Evolutionary conservation across 2,888 invertebrate genomes (phyloP).

Genomic region (Calephelis perditalis): DNA sequence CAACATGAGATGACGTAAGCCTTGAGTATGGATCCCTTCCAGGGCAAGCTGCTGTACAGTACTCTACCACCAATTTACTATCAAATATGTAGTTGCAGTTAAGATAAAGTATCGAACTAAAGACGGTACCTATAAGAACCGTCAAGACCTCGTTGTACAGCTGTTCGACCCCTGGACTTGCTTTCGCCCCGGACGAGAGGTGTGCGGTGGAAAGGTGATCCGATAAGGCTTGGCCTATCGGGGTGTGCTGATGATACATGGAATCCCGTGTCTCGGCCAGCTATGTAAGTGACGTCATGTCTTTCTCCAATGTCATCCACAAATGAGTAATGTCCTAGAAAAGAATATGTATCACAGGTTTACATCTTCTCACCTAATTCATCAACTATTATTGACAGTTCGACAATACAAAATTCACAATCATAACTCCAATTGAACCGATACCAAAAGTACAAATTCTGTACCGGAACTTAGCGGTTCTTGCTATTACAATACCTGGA

Average conservation of each 20-base stretch:
- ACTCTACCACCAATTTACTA: too few relatives aligned
- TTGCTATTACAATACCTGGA: too few relatives aligned
- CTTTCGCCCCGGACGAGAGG: slow-evolving; percentile 81
- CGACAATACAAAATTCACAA: too few relatives aligned
- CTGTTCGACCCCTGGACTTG: slow-evolving; percentile 82
- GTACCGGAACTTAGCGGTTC: too few relatives aligned
- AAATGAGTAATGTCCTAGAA: slow-evolving; percentile 82
- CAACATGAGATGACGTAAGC: too few relatives aligned
- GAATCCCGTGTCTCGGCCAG: slow-evolving; percentile 86
- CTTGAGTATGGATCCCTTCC: too few relatives aligned
- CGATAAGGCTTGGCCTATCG: slow-evolving; percentile 82
- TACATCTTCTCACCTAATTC: not conserved
- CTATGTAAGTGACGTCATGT: slow-evolving; percentile 86
- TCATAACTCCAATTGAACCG: too few relatives aligned
- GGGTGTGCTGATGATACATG: slow-evolving; percentile 84
- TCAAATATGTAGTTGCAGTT: too few relatives aligned
- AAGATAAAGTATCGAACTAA: too few relatives aligned
- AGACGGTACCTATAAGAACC: slow-evolving; percentile 81
- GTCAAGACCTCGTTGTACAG: slow-evolving; percentile 84
- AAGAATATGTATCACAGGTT: not conserved
- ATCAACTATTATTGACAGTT: too few relatives aligned
- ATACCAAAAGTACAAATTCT: too few relatives aligned
- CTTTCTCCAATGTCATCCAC: slow-evolving; percentile 86
- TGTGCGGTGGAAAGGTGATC: slow-evolving; percentile 81
- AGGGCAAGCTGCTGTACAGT: too few relatives aligned